Conservation (phyloP, 53 echinoderm and acorn worm species). For the Mesocentrotus franciscanus region DNA sequence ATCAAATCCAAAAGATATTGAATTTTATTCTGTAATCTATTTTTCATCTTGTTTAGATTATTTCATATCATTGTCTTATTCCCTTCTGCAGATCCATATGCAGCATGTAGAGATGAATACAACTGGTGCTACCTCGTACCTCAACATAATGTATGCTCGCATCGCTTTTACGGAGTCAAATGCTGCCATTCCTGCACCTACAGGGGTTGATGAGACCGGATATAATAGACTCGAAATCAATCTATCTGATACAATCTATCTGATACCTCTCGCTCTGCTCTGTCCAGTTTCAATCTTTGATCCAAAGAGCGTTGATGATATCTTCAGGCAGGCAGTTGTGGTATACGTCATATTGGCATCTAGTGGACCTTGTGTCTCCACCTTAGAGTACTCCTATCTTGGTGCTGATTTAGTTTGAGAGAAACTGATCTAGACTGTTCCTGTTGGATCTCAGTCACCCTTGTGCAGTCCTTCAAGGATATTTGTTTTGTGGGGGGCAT, state of each 20-base stretch:
- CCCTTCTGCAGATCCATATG: neutral
- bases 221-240: neutral
- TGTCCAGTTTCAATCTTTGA: neutral
- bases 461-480: neutral
- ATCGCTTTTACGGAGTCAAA: slow-evolving; percentile 96
- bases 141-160: slow-evolving; percentile 87
- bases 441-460: neutral
- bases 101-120: slow-evolving; percentile 85
- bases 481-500: too few species aligned
- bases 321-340: neutral
- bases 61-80: neutral
- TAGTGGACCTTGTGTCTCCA: neutral
- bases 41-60: neutral
- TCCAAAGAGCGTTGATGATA: neutral
- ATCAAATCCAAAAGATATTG: neutral
- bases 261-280: slow-evolving; percentile 1
- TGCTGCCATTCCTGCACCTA: slow-evolving; percentile 90
- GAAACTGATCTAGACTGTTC: too few species aligned
- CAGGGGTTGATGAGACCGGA: slow-evolving; percentile 33
- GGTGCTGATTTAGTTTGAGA: neutral
- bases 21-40: neutral
- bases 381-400: neutral
- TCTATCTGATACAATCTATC: neutral
- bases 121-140: slow-evolving; percentile 99
- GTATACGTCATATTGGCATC: neutral